phyloP scores from a whole-genome alignment of 2,113 vertebrate species.

The Pao palembangensis region DNA sequence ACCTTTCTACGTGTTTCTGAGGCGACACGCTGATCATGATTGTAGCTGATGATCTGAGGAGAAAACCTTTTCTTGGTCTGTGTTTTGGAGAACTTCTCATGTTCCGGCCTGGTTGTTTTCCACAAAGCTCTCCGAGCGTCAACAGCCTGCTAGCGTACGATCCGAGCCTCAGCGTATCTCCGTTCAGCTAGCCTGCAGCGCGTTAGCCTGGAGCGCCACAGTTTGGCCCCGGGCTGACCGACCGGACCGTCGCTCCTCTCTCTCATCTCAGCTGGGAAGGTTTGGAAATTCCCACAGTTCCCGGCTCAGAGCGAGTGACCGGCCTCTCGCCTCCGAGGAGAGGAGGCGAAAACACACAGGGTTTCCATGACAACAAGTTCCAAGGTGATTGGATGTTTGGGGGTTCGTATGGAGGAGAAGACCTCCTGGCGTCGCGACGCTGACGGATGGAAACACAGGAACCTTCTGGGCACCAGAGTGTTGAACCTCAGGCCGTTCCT shows the following conservation, averaged over 20 bases:
- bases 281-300: conserved; percentile 30
- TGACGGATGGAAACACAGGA: conserved; percentile 2
- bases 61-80: conserved; percentile 1
- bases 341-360: conserved; percentile 25
- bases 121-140: conserved; percentile 47
- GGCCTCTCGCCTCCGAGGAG: conserved; percentile 37
- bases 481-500: no score
- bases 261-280: not conserved
- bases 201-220: conserved; percentile 39
- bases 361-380: conserved; percentile 50
- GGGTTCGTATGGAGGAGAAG: not conserved
- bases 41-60: conserved; percentile 24
- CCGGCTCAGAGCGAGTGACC: conserved; percentile 31
- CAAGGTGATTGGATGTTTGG: not conserved
- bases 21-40: conserved; percentile 9
- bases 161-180: no score
- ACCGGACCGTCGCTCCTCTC: conserved; percentile 16
- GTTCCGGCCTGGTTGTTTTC: conserved; percentile 17
- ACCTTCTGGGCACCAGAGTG: no score
- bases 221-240: conserved; percentile 42
- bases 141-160: conserved; percentile 5
- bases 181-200: not conserved
- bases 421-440: conserved; percentile 13
- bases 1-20: not conserved
- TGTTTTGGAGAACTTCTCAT: conserved; percentile 11